Evolutionary conservation across 2,797 vertebrate genomes (phyloP).

Genomic region (Lacerta bilineata): DNA sequence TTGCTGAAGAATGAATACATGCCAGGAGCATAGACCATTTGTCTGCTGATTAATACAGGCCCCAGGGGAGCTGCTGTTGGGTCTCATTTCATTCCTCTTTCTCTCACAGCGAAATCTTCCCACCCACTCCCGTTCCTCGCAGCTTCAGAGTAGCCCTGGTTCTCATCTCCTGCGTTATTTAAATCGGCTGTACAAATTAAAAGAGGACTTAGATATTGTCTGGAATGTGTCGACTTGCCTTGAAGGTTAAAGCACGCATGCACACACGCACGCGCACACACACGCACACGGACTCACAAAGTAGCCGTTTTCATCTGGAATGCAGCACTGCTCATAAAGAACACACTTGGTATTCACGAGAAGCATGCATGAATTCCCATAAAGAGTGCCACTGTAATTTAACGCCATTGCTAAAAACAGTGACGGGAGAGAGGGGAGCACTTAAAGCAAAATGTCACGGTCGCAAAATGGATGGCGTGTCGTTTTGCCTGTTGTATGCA

Average conservation of each 20-base stretch:
- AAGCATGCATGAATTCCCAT: slow-evolving; percentile 62
- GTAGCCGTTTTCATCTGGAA: slow-evolving; percentile 72
- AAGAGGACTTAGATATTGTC: slow-evolving; percentile 65
- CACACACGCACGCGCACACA: neutral
- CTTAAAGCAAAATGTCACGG: slow-evolving; percentile 57
- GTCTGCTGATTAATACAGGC: slow-evolving; percentile 78
- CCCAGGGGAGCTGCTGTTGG: slow-evolving; percentile 78
- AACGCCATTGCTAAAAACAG: slow-evolving; percentile 59
- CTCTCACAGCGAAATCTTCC: slow-evolving; percentile 67
- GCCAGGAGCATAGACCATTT: slow-evolving; percentile 74
- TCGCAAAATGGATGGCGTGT: slow-evolving; percentile 35
- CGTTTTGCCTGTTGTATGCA: slow-evolving; percentile 36
- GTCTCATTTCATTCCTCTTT: slow-evolving; percentile 79
- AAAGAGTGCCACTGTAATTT: slow-evolving; percentile 62
- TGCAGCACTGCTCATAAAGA: slow-evolving; percentile 67
- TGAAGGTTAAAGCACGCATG: slow-evolving; percentile 64
- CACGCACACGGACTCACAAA: neutral
- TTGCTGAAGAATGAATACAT: slow-evolving; percentile 78
- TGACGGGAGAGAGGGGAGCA: slow-evolving; percentile 36
- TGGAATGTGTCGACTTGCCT: slow-evolving; percentile 71
- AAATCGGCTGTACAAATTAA: slow-evolving; percentile 75
- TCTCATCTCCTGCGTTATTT: slow-evolving; percentile 65
- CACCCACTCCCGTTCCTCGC: slow-evolving; percentile 48
- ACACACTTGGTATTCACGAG: slow-evolving; percentile 60
- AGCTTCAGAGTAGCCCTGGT: slow-evolving; percentile 56